Percentiles rank a stretch among this genome's conserved stretches.
phyloP scores from a whole-genome alignment of 2,797 vertebrate genomes.

The Siniperca scherzeri region DNA sequence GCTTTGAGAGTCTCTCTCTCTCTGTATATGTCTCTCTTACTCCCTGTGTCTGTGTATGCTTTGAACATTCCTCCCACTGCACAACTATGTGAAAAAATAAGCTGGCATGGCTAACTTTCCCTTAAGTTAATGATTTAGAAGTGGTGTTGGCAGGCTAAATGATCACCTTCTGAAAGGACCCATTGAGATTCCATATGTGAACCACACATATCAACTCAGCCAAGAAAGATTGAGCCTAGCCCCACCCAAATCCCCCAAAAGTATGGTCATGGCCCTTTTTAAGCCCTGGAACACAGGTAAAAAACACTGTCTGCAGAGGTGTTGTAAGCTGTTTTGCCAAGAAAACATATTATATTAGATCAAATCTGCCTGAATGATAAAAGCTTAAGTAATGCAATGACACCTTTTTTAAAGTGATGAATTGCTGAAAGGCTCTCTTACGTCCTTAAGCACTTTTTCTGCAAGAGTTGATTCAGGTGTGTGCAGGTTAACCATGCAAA shows the following conservation, averaged over 20 bases:
- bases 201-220: constrained; percentile 50
- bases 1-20: constrained; percentile 55
- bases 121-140: constrained; percentile 78
- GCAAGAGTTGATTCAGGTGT: constrained; percentile 49
- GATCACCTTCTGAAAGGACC: constrained; percentile 76
- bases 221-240: constrained; percentile 19
- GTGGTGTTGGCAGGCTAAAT: constrained; percentile 77
- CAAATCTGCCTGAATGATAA: constrained; percentile 42
- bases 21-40: constrained; percentile 6
- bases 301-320: constrained; percentile 21
- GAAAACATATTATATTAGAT: constrained; percentile 33
- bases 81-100: constrained; percentile 65
- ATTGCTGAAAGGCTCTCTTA: constrained; percentile 41
- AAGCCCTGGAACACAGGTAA: constrained; percentile 14
- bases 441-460: constrained; percentile 36
- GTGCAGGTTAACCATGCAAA: constrained; percentile 63
- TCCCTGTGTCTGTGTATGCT: constrained; percentile 41
- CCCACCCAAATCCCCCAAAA: constrained; percentile 28
- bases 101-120: constrained; percentile 55
- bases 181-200: constrained; percentile 70
- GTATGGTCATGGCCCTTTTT: constrained; percentile 40
- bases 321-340: constrained; percentile 28
- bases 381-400: constrained; percentile 26
- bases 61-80: constrained; percentile 54
- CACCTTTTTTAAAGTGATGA: constrained; percentile 15